A percentile compares a stretch with the other conserved stretches of the same genome.
These are phyloP conservation scores for Myripristis jacobus DNA, from an alignment of 2,797 vertebrate species.

Conservation along the genomic window DNA sequence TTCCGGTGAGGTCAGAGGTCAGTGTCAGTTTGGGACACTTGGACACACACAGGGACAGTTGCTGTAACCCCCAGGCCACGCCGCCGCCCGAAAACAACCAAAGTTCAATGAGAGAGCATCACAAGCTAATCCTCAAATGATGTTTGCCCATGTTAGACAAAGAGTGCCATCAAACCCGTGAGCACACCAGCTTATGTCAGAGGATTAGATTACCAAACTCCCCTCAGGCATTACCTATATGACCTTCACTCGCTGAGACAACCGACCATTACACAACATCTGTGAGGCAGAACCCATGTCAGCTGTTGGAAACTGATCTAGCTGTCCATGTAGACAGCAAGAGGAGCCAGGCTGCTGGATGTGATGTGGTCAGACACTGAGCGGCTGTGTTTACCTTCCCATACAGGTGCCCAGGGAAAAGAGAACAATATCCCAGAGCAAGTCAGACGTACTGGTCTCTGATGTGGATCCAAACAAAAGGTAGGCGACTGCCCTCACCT, in stretches of 20 bases:
- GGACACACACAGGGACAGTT: no score
- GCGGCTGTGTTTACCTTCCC: slow-evolving; percentile 81
- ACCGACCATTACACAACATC: slow-evolving; percentile 47
- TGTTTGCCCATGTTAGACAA: background rate
- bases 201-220: slow-evolving; percentile 24
- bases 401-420: slow-evolving; percentile 95
- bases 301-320: slow-evolving; percentile 63
- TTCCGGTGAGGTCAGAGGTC: no score
- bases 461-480: slow-evolving; percentile 98
- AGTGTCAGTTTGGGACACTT: no score
- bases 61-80: no score
- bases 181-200: background rate
- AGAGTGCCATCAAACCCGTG: slow-evolving; percentile 9
- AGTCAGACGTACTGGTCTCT: slow-evolving; percentile 90
- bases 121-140: background rate
- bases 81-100: background rate
- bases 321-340: slow-evolving; percentile 49
- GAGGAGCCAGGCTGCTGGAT: slow-evolving; percentile 70
- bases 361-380: slow-evolving; percentile 81
- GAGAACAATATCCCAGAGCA: slow-evolving; percentile 89
- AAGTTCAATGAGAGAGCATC: background rate
- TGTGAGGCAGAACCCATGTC: slow-evolving; percentile 57
- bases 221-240: slow-evolving; percentile 1
- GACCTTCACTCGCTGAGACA: slow-evolving; percentile 9
- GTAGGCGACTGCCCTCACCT: slow-evolving; percentile 75